Conservation (phyloP, 2,113 vertebrate species). For the Phodopus roborovskii region DNA sequence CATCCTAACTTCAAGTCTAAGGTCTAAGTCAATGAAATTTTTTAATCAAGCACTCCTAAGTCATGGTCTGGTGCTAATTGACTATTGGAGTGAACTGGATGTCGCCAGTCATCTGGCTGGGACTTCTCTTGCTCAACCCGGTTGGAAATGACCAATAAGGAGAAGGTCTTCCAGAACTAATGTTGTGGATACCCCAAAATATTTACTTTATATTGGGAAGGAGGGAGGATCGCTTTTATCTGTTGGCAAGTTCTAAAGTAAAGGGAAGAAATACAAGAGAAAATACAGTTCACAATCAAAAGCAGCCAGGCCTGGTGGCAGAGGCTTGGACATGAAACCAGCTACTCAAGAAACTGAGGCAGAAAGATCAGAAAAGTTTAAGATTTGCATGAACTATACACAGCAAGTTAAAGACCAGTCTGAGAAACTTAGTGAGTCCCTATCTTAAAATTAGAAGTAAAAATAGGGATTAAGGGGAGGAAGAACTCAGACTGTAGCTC, state of each 20-base stretch:
- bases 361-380: background rate
- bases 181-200: background rate
- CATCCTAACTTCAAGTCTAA: background rate
- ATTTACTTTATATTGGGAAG: background rate
- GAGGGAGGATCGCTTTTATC: no score
- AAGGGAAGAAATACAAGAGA: background rate
- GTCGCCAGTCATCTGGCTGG: no score
- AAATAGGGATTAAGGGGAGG: accelerated
- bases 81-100: background rate
- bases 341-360: background rate
- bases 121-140: background rate
- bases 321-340: background rate
- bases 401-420: background rate
- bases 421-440: background rate
- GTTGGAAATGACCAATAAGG: background rate
- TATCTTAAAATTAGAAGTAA: background rate
- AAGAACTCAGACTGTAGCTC: background rate
- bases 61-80: background rate
- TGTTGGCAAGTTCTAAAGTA: background rate
- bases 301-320: background rate
- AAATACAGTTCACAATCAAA: background rate
- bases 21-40: background rate
- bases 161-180: background rate
- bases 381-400: background rate
- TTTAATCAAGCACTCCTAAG: background rate